Conservation (phyloP, 1,140 invertebrate genomes). For the Anoplophora glabripennis region DNA sequence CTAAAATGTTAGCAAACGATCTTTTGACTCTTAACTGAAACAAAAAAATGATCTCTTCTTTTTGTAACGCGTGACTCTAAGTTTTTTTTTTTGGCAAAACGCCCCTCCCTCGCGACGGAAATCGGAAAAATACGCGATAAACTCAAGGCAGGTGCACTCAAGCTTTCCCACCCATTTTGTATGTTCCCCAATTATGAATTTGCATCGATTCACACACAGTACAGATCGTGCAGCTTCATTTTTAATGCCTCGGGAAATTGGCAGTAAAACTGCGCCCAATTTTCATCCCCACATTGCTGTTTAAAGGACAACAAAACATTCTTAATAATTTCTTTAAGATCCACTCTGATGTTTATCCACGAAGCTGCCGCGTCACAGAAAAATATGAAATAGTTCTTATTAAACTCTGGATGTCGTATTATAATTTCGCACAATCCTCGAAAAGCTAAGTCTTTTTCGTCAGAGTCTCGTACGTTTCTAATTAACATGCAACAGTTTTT, state of each 20-base stretch:
- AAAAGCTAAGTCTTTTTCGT: slow-evolving; percentile 99
- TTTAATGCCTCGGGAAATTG: slow-evolving; percentile 44
- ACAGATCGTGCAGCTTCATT: slow-evolving; percentile 39
- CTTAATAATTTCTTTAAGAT: slow-evolving; percentile 42
- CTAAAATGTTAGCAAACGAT: background rate
- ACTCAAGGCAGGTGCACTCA: slow-evolving; percentile 44
- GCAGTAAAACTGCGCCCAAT: slow-evolving; percentile 41
- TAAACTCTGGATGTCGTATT: slow-evolving; percentile 39
- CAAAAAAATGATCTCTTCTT: slow-evolving; percentile 6
- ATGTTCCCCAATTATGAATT: slow-evolving; percentile 26
- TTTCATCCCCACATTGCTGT: slow-evolving; percentile 39
- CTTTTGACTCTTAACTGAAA: slow-evolving; percentile 1
- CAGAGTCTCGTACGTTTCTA: slow-evolving; percentile 97
- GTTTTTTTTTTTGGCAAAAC: slow-evolving; percentile 12
- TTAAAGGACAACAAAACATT: slow-evolving; percentile 42
- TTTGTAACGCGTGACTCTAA: slow-evolving; percentile 26
- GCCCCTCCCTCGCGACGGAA: slow-evolving; percentile 34
- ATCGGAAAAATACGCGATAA: slow-evolving; percentile 23
- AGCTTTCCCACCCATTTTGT: slow-evolving; percentile 41
- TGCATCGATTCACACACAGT: slow-evolving; percentile 40
- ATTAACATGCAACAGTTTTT: slow-evolving; percentile 96
- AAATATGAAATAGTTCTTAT: slow-evolving; percentile 43
- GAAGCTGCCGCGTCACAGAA: slow-evolving; percentile 48
- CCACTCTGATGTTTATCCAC: slow-evolving; percentile 40
- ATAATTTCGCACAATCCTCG: slow-evolving; percentile 87